These are phyloP conservation scores for Littorina saxatilis DNA, from an alignment of 1,140 invertebrate species.

Conservation along the genomic window DNA sequence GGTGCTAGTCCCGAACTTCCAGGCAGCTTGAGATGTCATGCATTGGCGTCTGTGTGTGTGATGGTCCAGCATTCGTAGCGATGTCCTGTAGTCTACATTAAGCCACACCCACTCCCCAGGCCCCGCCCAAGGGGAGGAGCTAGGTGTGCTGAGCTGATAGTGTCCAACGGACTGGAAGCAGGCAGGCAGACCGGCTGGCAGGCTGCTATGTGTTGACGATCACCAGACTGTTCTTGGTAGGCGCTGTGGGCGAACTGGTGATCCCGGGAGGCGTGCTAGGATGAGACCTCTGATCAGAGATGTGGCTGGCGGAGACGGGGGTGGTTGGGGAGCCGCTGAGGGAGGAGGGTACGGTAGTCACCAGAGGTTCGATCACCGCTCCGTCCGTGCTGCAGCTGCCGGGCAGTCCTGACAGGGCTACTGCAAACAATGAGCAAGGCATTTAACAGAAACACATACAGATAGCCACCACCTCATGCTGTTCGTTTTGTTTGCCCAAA, in stretches of 20 bases:
- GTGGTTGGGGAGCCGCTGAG: slow-evolving; percentile 40
- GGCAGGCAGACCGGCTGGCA: neutral
- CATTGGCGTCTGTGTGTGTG: too few relatives aligned
- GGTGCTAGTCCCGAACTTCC: too few relatives aligned
- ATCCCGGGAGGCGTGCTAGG: slow-evolving; percentile 30
- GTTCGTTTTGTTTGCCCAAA: neutral
- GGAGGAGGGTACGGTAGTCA: slow-evolving; percentile 46
- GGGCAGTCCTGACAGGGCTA: slow-evolving; percentile 6
- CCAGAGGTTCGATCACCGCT: slow-evolving; percentile 52
- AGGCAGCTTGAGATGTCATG: too few relatives aligned
- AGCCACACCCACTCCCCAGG: too few relatives aligned
- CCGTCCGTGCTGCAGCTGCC: slow-evolving; percentile 40
- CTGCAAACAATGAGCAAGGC: neutral
- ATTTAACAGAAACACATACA: neutral
- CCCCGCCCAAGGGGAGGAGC: too few relatives aligned
- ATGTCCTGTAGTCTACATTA: too few relatives aligned
- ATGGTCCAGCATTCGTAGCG: too few relatives aligned
- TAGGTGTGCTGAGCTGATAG: too few relatives aligned
- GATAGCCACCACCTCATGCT: too few relatives aligned
- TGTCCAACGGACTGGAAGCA: too few relatives aligned
- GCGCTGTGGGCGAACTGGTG: slow-evolving; percentile 32
- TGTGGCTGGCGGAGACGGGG: slow-evolving; percentile 31
- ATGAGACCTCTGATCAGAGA: slow-evolving; percentile 18
- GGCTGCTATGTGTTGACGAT: slow-evolving; percentile 41
- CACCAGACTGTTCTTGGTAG: slow-evolving; percentile 38